These are phyloP conservation scores for Mamestra brassicae DNA, from an alignment of 2,888 invertebrate genomes.

Conservation along the genomic window DNA sequence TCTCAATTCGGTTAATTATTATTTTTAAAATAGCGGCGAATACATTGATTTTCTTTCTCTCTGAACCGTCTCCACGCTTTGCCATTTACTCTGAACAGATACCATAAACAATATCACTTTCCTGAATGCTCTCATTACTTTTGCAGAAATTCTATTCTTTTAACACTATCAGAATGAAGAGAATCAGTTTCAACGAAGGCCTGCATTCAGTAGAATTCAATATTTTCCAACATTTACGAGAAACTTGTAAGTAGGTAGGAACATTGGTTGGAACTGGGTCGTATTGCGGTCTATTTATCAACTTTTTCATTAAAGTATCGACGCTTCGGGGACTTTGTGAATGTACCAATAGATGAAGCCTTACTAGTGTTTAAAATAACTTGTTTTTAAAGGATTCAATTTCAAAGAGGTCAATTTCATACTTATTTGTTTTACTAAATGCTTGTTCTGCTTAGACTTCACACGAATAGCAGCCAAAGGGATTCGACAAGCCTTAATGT, in stretches of 20 bases:
- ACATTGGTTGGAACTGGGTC: constrained; percentile 23
- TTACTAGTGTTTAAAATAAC: background rate
- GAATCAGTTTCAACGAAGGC: constrained; percentile 3
- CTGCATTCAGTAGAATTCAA: constrained; percentile 1
- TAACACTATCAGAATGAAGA: constrained; percentile 1
- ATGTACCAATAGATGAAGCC: background rate
- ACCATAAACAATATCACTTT: background rate
- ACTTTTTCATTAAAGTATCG: constrained; percentile 22
- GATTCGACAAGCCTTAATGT: no score
- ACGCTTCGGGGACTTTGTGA: background rate
- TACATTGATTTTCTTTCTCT: no score
- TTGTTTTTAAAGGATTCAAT: background rate
- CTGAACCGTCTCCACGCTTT: no score
- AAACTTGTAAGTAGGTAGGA: constrained; percentile 3
- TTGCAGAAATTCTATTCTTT: background rate
- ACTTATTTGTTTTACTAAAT: no score
- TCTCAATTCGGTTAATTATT: no score
- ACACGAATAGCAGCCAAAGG: no score
- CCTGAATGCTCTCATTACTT: background rate
- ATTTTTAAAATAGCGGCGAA: no score
- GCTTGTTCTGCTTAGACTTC: no score
- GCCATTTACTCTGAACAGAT: no score
- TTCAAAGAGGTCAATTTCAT: no score
- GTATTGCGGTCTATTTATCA: constrained; percentile 23
- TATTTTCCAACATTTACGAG: constrained; percentile 22